Percentiles rank a stretch among this genome's conserved stretches.
These are phyloP conservation scores for Baryphthengus martii DNA, from an alignment of 2,113 vertebrate genomes.

Conservation along the genomic window DNA sequence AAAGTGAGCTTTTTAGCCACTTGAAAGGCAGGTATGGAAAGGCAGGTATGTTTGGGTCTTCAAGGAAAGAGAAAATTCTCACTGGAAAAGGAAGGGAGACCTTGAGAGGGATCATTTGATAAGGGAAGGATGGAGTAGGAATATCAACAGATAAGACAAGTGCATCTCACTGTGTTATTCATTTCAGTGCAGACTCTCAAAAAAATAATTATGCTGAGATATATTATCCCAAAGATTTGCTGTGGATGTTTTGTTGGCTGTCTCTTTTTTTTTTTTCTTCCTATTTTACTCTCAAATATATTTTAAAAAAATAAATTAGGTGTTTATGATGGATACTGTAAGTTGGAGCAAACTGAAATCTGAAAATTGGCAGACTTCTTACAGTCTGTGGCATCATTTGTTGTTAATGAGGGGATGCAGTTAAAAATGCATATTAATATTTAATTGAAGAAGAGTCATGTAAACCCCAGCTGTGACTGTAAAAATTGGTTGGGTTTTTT, in stretches of 20 bases:
- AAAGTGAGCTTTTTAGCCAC: not conserved
- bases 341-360: not conserved
- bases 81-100: not conserved
- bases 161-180: not conserved
- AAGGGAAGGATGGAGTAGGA: not conserved
- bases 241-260: not conserved
- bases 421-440: constrained; percentile 23
- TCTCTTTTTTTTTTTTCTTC: not conserved
- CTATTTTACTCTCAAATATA: not conserved
- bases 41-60: not conserved
- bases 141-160: not conserved
- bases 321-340: not conserved
- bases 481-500: not conserved
- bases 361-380: constrained; percentile 20
- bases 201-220: not conserved
- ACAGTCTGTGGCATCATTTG: not conserved
- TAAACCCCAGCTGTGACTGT: constrained; percentile 18
- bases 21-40: not conserved
- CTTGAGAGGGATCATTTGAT: not conserved
- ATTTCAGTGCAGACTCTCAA: not conserved
- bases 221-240: not conserved
- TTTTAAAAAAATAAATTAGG: not conserved
- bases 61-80: not conserved
- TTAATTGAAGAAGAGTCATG: constrained; percentile 55
- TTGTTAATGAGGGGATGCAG: constrained; percentile 25